phyloP scores from a whole-genome alignment of 2,113 vertebrate species.

The Bombycilla garrulus region DNA sequence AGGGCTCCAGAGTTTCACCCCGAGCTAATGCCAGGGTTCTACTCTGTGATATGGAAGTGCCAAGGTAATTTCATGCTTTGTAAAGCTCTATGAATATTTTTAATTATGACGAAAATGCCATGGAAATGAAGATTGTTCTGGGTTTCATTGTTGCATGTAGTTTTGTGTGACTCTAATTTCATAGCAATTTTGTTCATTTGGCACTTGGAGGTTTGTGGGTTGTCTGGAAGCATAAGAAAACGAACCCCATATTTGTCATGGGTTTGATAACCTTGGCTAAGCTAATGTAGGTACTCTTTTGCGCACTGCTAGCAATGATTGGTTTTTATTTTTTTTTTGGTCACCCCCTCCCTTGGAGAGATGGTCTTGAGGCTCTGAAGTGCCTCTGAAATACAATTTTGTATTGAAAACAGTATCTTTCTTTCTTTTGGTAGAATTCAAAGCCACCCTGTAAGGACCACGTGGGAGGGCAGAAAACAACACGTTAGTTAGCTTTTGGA shows the following conservation, averaged over 20 bases:
- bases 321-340: not conserved
- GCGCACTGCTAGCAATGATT: not conserved
- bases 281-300: not conserved
- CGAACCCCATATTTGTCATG: not conserved
- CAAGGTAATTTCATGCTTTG: conserved; percentile 57
- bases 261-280: conserved; percentile 35
- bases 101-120: conserved; percentile 33
- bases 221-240: conserved; percentile 13
- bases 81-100: conserved; percentile 52
- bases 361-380: not conserved
- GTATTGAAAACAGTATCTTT: too few species aligned
- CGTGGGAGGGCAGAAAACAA: not conserved
- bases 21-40: not conserved
- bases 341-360: not conserved
- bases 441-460: rapidly evolving
- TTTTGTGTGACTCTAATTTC: conserved; percentile 37
- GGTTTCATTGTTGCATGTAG: not conserved
- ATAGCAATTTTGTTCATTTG: conserved; percentile 5
- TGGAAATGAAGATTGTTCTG: conserved; percentile 32
- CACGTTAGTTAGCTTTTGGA: not conserved
- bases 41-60: not conserved
- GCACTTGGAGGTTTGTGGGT: conserved; percentile 24
- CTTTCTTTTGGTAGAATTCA: not conserved
- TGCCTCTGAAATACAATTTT: not conserved
- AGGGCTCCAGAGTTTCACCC: not conserved